Evolutionary conservation across 2,113 vertebrate species (phyloP).

Genomic region (Odontophorus gujanensis): DNA sequence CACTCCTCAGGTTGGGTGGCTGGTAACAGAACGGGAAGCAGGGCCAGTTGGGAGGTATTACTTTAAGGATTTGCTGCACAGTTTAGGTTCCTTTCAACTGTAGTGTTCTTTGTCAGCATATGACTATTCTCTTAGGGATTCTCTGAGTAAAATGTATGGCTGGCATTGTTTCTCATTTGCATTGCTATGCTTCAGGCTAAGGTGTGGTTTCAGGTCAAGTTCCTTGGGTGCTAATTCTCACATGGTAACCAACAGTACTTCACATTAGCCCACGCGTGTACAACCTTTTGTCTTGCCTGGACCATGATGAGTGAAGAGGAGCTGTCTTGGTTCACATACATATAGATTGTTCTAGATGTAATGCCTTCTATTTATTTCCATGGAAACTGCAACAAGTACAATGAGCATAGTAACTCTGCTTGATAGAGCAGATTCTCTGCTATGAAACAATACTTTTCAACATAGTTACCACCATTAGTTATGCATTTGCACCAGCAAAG

Average conservation of each 20-base stretch:
- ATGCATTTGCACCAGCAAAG: too few species aligned
- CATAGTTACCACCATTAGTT: too few species aligned
- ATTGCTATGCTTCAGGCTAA: not conserved
- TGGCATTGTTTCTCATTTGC: not conserved
- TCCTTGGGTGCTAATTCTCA: not conserved
- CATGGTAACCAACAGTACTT: not conserved
- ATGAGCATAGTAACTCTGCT: too few species aligned
- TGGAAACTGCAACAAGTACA: too few species aligned
- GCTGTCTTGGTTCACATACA: too few species aligned
- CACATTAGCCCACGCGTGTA: not conserved
- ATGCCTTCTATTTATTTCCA: too few species aligned
- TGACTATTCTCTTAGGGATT: slow-evolving; percentile 4
- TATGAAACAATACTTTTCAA: too few species aligned
- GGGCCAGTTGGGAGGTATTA: slow-evolving; percentile 3
- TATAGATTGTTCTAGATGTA: too few species aligned
- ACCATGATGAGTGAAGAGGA: too few species aligned
- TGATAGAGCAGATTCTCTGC: too few species aligned
- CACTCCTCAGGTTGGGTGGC: not conserved
- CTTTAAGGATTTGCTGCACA: slow-evolving; percentile 49
- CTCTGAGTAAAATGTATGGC: not conserved
- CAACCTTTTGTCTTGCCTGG: too few species aligned
- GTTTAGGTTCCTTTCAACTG: slow-evolving; percentile 30
- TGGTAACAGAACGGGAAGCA: slow-evolving; percentile 42
- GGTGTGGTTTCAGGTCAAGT: not conserved
- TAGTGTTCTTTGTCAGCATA: not conserved